Percentiles rank a stretch among this genome's conserved stretches.
Conservation (phyloP, 2,888 invertebrate species). For the Melinaea menophilus region DNA sequence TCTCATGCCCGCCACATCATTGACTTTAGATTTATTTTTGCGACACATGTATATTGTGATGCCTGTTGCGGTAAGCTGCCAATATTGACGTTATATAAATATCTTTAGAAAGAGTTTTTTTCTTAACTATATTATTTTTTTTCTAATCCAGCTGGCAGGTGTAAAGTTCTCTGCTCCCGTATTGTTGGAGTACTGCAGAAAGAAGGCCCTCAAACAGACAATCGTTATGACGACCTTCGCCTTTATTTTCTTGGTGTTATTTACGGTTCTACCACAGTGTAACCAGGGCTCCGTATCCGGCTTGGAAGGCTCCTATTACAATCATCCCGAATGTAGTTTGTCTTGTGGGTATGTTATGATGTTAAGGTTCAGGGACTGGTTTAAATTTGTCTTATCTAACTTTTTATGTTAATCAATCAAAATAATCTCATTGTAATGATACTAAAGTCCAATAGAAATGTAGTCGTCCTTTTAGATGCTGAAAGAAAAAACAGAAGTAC, state of each 20-base stretch:
- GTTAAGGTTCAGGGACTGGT: not conserved
- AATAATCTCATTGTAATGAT: not conserved
- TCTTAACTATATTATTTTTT: not conserved
- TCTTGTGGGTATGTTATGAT: constrained; percentile 34
- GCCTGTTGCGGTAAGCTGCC: not conserved
- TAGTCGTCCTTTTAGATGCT: not conserved
- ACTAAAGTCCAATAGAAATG: not conserved
- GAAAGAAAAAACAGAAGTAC: no score
- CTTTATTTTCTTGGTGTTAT: constrained; percentile 4
- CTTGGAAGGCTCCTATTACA: constrained; percentile 21
- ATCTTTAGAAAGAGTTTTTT: no score
- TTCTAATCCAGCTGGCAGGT: constrained; percentile 32
- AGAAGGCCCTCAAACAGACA: constrained; percentile 24
- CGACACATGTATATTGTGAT: not conserved
- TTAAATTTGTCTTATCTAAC: not conserved
- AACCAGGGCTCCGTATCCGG: constrained; percentile 32
- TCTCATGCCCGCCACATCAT: not conserved
- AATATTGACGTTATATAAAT: not conserved
- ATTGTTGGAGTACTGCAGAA: constrained; percentile 24
- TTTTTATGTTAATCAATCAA: no score
- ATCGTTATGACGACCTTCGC: constrained; percentile 16
- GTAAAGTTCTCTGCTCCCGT: constrained; percentile 32
- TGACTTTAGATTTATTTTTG: not conserved
- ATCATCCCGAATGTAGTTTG: constrained; percentile 35
- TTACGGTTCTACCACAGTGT: constrained; percentile 22